A percentile compares a stretch with the other conserved stretches of the same genome.
Evolutionary conservation across 37 sponge, comb jelly and placozoan genomes (phyloP).

Genomic region (Crambe crambe): DNA sequence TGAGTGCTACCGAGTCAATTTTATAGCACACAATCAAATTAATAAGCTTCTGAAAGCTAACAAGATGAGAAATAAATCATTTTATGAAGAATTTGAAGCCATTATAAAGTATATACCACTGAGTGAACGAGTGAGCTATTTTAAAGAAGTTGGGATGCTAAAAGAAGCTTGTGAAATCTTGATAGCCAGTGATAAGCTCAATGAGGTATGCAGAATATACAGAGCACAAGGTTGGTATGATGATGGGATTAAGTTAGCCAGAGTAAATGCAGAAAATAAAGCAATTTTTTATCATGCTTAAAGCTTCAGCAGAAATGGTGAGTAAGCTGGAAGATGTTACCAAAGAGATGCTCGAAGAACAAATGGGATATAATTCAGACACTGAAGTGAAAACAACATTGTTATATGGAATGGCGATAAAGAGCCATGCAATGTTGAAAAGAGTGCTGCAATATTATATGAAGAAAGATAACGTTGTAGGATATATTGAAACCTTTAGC

Average conservation of each 20-base stretch:
- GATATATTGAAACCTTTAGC: constrained; percentile 21
- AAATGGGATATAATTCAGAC: neutral
- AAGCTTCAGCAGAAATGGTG: constrained; percentile 8
- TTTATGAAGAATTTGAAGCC: neutral
- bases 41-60: neutral
- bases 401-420: constrained; percentile 2
- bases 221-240: constrained; percentile 29
- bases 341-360: neutral
- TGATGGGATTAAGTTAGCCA: constrained; percentile 14
- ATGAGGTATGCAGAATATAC: constrained; percentile 13
- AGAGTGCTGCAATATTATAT: neutral
- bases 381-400: neutral
- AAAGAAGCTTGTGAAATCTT: constrained; percentile 18
- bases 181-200: neutral
- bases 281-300: neutral
- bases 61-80: neutral
- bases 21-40: neutral
- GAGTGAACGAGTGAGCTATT: constrained; percentile 1
- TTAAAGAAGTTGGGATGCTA: constrained; percentile 4
- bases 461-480: neutral
- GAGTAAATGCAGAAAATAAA: neutral
- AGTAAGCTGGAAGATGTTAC: neutral
- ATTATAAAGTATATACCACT: constrained; percentile 13
- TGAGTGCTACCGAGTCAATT: neutral
- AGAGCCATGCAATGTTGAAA: neutral